phyloP scores from a whole-genome alignment of 1,140 invertebrate species.

The Agrypnia vestita region DNA sequence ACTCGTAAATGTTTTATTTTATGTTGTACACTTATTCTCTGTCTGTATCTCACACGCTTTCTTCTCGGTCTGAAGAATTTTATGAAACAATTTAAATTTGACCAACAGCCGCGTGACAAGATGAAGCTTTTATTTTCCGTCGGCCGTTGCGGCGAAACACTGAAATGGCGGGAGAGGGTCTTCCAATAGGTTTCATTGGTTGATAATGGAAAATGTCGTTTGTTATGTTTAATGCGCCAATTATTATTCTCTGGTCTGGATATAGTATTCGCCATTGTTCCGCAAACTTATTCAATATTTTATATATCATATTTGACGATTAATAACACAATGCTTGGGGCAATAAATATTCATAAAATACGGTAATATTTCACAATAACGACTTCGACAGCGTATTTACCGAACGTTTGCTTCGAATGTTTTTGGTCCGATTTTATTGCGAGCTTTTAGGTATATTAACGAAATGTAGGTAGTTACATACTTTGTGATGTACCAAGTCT shows the following conservation, averaged over 20 bases:
- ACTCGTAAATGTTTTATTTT: no score
- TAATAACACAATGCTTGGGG: neutral
- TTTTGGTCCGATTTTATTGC: no score
- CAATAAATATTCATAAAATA: slow-evolving; percentile 20
- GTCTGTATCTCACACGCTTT: no score
- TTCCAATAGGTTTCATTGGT: neutral
- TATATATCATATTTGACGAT: slow-evolving; percentile 3
- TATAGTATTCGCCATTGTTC: neutral
- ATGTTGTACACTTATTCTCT: no score
- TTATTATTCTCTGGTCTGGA: neutral
- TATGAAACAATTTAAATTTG: no score
- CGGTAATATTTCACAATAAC: slow-evolving; percentile 11
- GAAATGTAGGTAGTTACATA: no score
- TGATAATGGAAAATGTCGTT: neutral
- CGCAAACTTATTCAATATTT: slow-evolving; percentile 14
- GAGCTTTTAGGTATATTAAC: no score
- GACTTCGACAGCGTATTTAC: neutral
- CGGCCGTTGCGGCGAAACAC: neutral
- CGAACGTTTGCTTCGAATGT: no score
- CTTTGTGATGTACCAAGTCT: no score
- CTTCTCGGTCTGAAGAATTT: no score
- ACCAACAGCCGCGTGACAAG: no score
- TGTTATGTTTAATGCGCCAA: neutral
- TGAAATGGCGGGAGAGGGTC: neutral
- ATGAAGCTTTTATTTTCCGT: no score